Evolutionary conservation across 2,888 invertebrate genomes (phyloP).

Genomic region (Polymixis flavicincta): DNA sequence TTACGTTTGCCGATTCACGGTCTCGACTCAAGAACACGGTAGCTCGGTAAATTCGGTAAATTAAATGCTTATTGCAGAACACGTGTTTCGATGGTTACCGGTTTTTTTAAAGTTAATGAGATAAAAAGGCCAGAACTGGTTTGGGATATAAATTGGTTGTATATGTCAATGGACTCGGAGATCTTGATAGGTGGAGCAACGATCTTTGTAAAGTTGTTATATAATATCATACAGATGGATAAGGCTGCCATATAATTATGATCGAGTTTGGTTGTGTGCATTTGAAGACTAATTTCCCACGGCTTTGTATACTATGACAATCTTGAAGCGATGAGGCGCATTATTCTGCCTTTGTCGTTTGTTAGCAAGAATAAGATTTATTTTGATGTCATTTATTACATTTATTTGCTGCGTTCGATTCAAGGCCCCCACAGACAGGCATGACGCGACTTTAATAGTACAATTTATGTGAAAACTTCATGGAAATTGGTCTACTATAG

Average conservation of each 20-base stretch:
- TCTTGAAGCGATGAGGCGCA: not conserved
- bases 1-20: too few species aligned
- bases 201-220: not conserved
- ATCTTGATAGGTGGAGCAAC: not conserved
- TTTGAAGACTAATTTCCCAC: not conserved
- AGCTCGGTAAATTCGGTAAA: too few species aligned
- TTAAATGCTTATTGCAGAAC: conserved; percentile 20
- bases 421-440: too few species aligned
- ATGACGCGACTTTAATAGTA: too few species aligned
- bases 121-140: conserved; percentile 28
- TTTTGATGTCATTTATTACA: not conserved
- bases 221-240: not conserved
- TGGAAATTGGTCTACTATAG: too few species aligned
- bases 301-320: not conserved
- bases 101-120: conserved; percentile 25
- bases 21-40: too few species aligned
- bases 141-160: conserved; percentile 26
- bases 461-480: too few species aligned
- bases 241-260: not conserved
- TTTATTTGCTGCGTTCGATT: not conserved
- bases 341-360: not conserved
- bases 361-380: not conserved
- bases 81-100: not conserved
- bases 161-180: conserved; percentile 17
- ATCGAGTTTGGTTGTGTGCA: not conserved